Evolutionary conservation across 1,140 invertebrate genomes (phyloP).

Genomic region (Laupala kohalensis): DNA sequence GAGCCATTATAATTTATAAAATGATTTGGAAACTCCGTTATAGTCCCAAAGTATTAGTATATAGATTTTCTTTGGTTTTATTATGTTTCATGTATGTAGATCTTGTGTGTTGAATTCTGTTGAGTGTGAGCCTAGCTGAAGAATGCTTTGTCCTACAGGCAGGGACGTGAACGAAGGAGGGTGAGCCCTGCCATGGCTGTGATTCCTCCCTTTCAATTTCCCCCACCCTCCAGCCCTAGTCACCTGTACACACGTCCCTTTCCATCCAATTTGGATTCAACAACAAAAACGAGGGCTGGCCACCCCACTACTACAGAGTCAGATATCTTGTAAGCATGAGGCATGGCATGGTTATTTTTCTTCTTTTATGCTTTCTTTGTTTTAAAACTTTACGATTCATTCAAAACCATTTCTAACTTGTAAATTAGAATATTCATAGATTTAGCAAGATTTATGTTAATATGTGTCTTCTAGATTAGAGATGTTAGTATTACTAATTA

Average conservation of each 20-base stretch:
- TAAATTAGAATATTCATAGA: too few relatives aligned
- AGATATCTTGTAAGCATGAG: neutral
- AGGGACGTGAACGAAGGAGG: neutral
- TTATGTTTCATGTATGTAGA: neutral
- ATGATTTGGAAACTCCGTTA: too few relatives aligned
- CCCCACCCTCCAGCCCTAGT: neutral
- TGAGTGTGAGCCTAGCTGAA: neutral
- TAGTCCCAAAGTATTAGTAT: too few relatives aligned
- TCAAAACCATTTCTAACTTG: too few relatives aligned
- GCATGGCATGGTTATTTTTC: neutral
- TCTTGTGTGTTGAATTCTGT: neutral
- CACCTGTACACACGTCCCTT: neutral
- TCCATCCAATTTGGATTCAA: neutral
- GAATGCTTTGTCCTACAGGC: neutral
- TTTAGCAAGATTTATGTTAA: too few relatives aligned
- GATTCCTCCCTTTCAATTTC: neutral
- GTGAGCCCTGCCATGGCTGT: neutral
- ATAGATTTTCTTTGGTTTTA: too few relatives aligned
- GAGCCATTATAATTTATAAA: too few relatives aligned
- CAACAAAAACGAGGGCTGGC: too few relatives aligned
- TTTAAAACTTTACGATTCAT: too few relatives aligned
- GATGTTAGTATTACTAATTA: too few relatives aligned
- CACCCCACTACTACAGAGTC: neutral
- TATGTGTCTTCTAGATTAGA: too few relatives aligned
- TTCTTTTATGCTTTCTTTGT: too few relatives aligned